Conservation (phyloP, 2,888 invertebrate genomes). For the Drosophila antonietae region DNA sequence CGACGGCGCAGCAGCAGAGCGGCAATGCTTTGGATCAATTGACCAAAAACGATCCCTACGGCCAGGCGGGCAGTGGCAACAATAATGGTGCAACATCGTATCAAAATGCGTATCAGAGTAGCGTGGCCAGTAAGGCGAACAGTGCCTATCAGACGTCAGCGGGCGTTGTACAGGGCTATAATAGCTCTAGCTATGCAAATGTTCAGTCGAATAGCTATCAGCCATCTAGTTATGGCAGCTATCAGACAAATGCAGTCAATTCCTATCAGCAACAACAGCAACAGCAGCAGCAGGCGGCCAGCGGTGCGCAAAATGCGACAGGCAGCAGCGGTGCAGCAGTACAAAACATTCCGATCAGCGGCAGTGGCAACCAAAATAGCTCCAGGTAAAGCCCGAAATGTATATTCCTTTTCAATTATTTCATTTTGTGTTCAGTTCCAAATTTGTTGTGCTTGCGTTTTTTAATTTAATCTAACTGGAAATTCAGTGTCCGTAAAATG, state of each 20-base stretch:
- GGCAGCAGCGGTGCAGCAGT: slow-evolving; percentile 76
- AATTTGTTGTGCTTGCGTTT: slow-evolving; percentile 24
- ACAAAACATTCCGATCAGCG: slow-evolving; percentile 85
- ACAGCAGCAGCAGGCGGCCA: slow-evolving; percentile 57
- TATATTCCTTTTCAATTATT: background rate
- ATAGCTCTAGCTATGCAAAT: slow-evolving; percentile 82
- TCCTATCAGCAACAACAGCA: slow-evolving; percentile 82
- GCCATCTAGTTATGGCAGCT: slow-evolving; percentile 83
- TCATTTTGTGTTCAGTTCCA: background rate
- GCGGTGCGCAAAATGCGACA: slow-evolving; percentile 74
- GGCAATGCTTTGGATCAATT: slow-evolving; percentile 83
- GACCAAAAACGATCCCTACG: slow-evolving; percentile 84
- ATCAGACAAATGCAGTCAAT: slow-evolving; percentile 84
- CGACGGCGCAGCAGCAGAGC: slow-evolving; percentile 74
- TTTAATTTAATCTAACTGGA: slow-evolving; percentile 17
- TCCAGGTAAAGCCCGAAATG: slow-evolving; percentile 75
- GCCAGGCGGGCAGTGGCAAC: slow-evolving; percentile 78
- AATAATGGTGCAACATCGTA: slow-evolving; percentile 70
- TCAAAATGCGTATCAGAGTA: slow-evolving; percentile 83
- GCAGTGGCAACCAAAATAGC: slow-evolving; percentile 82
- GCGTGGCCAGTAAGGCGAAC: slow-evolving; percentile 79
- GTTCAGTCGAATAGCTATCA: slow-evolving; percentile 84
- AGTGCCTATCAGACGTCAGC: slow-evolving; percentile 82
- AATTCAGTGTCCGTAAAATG: slow-evolving; percentile 11
- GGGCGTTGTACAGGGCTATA: slow-evolving; percentile 81